phyloP scores from a whole-genome alignment of 2,888 invertebrate species.

The Crematogaster levior region DNA sequence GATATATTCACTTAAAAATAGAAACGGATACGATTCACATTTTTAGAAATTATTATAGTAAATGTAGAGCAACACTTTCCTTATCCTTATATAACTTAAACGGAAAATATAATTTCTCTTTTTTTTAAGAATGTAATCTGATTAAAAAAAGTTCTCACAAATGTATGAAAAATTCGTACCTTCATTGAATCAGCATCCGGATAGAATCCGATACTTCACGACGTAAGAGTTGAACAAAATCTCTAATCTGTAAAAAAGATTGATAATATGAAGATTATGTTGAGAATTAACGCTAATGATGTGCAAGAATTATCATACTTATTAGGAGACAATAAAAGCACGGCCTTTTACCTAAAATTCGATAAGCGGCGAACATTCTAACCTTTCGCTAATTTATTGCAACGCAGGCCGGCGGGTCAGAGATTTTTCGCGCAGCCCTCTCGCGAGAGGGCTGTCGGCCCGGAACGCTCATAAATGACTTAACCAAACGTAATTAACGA shows the following conservation, averaged over 20 bases:
- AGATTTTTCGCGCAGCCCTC: conserved; percentile 69
- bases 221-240: background rate
- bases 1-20: background rate
- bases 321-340: conserved; percentile 36
- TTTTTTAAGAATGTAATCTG: background rate
- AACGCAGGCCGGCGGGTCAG: conserved; percentile 56
- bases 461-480: conserved; percentile 71
- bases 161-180: background rate
- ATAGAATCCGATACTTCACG: background rate
- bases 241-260: conserved; percentile 39
- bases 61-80: background rate
- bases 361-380: conserved; percentile 58
- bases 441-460: conserved; percentile 46
- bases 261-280: conserved; percentile 11
- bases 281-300: background rate
- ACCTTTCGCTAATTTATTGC: conserved; percentile 68
- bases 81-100: background rate
- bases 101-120: background rate
- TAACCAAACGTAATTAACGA: conserved; percentile 85
- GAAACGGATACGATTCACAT: background rate
- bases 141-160: background rate
- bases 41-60: background rate
- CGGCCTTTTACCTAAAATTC: conserved; percentile 38
- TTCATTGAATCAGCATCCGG: background rate
- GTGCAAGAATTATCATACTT: conserved; percentile 42